phyloP scores from a whole-genome alignment of 2,113 vertebrate species.

The Pitta sordida region DNA sequence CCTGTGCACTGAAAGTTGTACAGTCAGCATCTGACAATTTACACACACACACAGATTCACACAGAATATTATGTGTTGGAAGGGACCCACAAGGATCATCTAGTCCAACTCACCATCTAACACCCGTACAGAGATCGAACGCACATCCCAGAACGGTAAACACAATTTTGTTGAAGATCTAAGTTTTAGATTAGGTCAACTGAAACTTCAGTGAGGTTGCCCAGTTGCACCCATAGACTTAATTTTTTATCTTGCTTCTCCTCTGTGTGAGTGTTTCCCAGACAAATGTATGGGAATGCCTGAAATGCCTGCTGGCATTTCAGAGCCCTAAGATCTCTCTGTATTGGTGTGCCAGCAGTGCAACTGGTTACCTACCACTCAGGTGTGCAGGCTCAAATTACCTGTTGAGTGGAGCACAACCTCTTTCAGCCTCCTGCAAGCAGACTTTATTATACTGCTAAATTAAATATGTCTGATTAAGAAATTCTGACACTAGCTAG shows the following conservation, averaged over 20 bases:
- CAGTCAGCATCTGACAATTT: not conserved
- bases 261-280: not conserved
- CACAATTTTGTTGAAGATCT: not conserved
- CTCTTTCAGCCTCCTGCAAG: not conserved
- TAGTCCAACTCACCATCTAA: too few relatives aligned
- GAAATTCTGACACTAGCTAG: not conserved
- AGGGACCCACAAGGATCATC: too few relatives aligned
- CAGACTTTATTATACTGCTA: not conserved
- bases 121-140: too few relatives aligned
- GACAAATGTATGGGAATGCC: rapidly evolving
- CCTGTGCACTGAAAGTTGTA: not conserved
- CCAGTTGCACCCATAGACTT: rapidly evolving
- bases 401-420: not conserved
- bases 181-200: not conserved
- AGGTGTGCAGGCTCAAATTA: not conserved
- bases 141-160: too few relatives aligned
- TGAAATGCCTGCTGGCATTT: not conserved
- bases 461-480: not conserved
- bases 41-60: too few relatives aligned
- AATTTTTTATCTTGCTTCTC: not conserved
- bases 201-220: not conserved
- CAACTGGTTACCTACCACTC: not conserved
- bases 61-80: too few relatives aligned
- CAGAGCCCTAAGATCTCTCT: not conserved
- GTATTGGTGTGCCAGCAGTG: not conserved